Evolutionary conservation across 1,140 invertebrate species (phyloP).

Genomic region (Calliphora vicina): DNA sequence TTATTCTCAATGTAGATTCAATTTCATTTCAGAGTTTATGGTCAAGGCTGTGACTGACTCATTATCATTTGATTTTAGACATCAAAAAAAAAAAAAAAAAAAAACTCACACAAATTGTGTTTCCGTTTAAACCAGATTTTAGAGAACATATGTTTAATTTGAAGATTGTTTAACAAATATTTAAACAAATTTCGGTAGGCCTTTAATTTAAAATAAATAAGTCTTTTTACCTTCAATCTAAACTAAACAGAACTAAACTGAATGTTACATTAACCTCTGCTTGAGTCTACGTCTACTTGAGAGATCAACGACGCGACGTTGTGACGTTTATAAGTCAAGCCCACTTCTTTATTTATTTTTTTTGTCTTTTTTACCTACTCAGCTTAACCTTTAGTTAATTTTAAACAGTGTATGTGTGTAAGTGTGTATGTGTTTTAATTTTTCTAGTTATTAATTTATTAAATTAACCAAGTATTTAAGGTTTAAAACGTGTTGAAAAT

Average conservation of each 20-base stretch:
- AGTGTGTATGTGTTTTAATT: neutral
- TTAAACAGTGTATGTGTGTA: neutral
- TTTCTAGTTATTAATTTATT: neutral
- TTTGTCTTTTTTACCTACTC: neutral
- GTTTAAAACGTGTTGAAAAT: neutral
- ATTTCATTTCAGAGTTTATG: conserved; percentile 9
- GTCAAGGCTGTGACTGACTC: conserved; percentile 26
- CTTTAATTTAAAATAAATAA: neutral
- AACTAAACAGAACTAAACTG: too few species aligned
- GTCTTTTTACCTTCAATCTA: neutral
- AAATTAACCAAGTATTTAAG: neutral
- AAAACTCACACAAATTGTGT: neutral
- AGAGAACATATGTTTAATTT: neutral
- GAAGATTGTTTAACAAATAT: neutral
- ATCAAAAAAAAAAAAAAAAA: neutral
- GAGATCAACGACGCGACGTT: neutral
- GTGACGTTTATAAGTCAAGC: neutral
- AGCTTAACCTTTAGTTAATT: neutral
- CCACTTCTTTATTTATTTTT: too few species aligned
- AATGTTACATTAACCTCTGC: too few species aligned
- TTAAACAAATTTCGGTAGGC: neutral
- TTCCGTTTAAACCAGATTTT: neutral
- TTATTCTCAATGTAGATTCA: neutral
- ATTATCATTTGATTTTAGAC: conserved; percentile 1
- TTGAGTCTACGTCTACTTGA: too few species aligned